A percentile compares a stretch with the other conserved stretches of the same genome.
These are phyloP conservation scores for Sternarchorhynchus goeldii DNA, from an alignment of 2,797 vertebrate genomes.

Conservation along the genomic window DNA sequence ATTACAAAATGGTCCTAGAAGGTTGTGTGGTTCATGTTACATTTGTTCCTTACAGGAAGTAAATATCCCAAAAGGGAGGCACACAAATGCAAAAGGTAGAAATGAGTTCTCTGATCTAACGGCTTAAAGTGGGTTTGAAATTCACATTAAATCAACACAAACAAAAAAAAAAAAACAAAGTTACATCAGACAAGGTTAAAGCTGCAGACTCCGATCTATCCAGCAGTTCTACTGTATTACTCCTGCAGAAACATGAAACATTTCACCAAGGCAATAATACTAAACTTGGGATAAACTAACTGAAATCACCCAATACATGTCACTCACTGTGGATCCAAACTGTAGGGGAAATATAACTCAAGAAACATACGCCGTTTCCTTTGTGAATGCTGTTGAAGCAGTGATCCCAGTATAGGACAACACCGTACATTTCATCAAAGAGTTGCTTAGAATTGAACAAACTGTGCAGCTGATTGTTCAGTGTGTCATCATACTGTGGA, in stretches of 20 bases:
- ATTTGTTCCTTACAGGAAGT: slow-evolving; percentile 23
- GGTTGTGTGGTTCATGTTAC: slow-evolving; percentile 28
- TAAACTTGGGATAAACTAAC: neutral
- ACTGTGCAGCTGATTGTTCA: neutral
- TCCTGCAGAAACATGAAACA: slow-evolving; percentile 15
- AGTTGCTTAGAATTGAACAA: neutral
- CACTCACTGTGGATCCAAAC: slow-evolving; percentile 5
- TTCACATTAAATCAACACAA: neutral
- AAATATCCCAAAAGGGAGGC: slow-evolving; percentile 12
- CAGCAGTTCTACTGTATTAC: neutral
- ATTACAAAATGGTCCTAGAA: slow-evolving; percentile 24
- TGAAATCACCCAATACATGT: neutral
- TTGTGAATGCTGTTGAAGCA: neutral
- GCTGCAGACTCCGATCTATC: neutral
- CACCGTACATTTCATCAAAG: neutral
- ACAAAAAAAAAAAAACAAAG: neutral
- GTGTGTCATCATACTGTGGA: neutral
- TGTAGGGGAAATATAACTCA: slow-evolving; percentile 12
- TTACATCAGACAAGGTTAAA: slow-evolving; percentile 2
- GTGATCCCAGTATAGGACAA: neutral
- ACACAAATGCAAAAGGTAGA: slow-evolving; percentile 5
- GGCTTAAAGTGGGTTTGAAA: neutral
- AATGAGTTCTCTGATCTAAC: neutral
- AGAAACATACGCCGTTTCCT: neutral
- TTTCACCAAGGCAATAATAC: neutral